These are phyloP conservation scores for Coleophora deauratella DNA, from an alignment of 2,888 invertebrate species.

Conservation along the genomic window DNA sequence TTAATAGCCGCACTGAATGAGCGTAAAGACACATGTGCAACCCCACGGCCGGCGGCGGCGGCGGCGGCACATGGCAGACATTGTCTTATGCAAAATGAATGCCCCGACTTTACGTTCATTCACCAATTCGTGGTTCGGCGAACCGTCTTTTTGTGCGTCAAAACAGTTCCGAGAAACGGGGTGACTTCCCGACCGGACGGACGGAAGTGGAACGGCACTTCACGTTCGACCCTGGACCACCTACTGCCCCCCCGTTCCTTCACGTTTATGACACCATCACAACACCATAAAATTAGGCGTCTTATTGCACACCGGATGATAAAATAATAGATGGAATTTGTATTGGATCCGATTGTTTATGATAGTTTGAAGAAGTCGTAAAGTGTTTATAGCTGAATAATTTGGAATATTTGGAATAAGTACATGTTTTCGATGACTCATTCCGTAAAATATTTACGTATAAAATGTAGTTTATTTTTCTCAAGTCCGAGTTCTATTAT, in stretches of 20 bases:
- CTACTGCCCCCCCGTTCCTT: too few relatives aligned
- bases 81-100: conserved; percentile 61
- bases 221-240: background rate
- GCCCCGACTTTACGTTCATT: conserved; percentile 45
- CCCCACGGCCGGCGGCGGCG: conserved; percentile 40
- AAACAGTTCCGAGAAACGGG: conserved; percentile 32
- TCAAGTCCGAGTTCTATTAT: too few relatives aligned
- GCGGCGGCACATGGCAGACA: conserved; percentile 49
- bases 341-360: background rate
- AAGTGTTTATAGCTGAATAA: too few relatives aligned
- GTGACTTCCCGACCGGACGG: conserved; percentile 19
- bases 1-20: conserved; percentile 69
- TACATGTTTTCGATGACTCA: too few relatives aligned
- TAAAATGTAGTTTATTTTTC: too few relatives aligned
- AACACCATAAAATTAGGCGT: too few relatives aligned
- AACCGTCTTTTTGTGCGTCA: conserved; percentile 41
- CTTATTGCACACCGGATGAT: too few relatives aligned
- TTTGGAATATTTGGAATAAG: too few relatives aligned
- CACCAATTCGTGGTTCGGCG: conserved; percentile 52
- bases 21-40: conserved; percentile 60
- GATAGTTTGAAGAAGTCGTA: too few relatives aligned
- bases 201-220: conserved; percentile 14
- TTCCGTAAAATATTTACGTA: too few relatives aligned
- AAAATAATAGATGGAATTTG: too few relatives aligned
- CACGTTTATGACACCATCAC: too few relatives aligned